phyloP scores from a whole-genome alignment of 2,113 vertebrate genomes.

The Propithecus coquereli region DNA sequence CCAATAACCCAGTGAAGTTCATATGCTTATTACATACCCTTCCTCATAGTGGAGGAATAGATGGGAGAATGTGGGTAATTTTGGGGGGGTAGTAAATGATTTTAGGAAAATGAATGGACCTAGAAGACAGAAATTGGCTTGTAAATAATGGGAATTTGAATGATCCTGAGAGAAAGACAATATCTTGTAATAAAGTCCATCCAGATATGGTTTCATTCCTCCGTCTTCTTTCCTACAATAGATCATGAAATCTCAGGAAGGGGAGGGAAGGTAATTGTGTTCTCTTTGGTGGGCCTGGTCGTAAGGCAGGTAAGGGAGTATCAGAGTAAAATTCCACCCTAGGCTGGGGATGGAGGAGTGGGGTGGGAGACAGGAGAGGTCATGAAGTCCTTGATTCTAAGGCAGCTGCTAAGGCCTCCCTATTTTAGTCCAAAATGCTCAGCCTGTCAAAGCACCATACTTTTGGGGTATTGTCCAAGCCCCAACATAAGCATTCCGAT shows the following conservation, averaged over 20 bases:
- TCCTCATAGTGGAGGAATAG: not conserved
- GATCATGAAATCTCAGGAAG: not conserved
- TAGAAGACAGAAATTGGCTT: not conserved
- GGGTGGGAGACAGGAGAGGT: not conserved
- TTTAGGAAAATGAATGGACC: not conserved
- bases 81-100: not conserved
- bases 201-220: not conserved
- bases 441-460: not conserved
- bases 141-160: not conserved
- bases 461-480: not conserved
- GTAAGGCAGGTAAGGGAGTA: not conserved
- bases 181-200: not conserved
- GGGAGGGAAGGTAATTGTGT: not conserved
- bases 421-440: not conserved
- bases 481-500: not conserved
- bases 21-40: not conserved
- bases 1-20: not conserved
- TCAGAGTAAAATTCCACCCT: not conserved
- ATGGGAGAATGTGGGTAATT: not conserved
- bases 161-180: not conserved
- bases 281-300: not conserved
- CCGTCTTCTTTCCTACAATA: not conserved
- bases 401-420: not conserved
- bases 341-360: not conserved
- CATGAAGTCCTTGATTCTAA: not conserved